A percentile compares a stretch with the other conserved stretches of the same genome.
Conservation (phyloP, 2,113 vertebrate species). For the Carassius auratus region DNA sequence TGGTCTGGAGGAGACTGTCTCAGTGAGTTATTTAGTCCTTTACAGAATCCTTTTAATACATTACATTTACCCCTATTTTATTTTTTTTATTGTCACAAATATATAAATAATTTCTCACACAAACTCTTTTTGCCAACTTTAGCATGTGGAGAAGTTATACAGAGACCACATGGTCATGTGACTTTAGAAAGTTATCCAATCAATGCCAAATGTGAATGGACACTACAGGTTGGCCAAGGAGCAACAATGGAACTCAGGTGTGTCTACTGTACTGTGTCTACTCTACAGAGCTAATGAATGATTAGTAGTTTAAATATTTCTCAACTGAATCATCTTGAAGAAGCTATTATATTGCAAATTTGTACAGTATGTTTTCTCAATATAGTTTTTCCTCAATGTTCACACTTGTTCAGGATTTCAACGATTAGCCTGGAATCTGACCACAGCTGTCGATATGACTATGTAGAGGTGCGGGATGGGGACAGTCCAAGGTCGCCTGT, state of each 20-base stretch:
- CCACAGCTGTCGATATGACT: constrained; percentile 89
- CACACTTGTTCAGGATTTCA: constrained; percentile 76
- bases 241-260: constrained; percentile 86
- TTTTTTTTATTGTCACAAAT: background rate
- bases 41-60: background rate
- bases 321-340: background rate
- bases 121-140: constrained; percentile 39
- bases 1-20: constrained; percentile 94
- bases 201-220: constrained; percentile 90
- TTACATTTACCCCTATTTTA: background rate
- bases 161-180: constrained; percentile 82
- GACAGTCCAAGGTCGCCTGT: constrained; percentile 78
- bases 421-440: constrained; percentile 88
- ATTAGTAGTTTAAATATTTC: background rate
- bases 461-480: constrained; percentile 86
- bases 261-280: constrained; percentile 44
- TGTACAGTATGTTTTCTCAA: background rate
- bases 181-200: constrained; percentile 86
- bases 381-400: background rate
- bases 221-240: constrained; percentile 76
- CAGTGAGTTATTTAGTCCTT: constrained; percentile 76
- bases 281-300: background rate
- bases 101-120: background rate
- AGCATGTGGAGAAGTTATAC: constrained; percentile 86
- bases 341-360: background rate